These are phyloP conservation scores for Aphrophora alni DNA, from an alignment of 2,888 invertebrate species.

Conservation along the genomic window DNA sequence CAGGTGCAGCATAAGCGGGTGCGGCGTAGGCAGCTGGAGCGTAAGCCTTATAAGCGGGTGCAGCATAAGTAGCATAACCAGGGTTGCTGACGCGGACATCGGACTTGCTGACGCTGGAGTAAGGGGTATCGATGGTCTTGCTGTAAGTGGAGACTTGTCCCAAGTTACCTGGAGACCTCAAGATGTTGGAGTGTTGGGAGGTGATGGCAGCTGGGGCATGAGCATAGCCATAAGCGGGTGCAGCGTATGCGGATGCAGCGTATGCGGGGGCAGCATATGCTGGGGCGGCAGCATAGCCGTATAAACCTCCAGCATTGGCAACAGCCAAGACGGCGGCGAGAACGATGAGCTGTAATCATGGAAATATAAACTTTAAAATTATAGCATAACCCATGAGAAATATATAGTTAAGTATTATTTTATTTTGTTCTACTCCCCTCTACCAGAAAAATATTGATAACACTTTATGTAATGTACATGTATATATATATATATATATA, in stretches of 20 bases:
- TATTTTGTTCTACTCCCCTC: no score
- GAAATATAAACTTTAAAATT: neutral
- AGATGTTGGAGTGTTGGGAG: slow-evolving; percentile 66
- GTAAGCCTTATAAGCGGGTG: slow-evolving; percentile 59
- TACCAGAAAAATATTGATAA: no score
- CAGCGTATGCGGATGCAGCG: slow-evolving; percentile 36
- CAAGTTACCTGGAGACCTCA: slow-evolving; percentile 69
- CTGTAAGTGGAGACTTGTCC: slow-evolving; percentile 70
- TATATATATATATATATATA: no score
- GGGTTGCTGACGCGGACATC: slow-evolving; percentile 41
- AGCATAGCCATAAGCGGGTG: neutral
- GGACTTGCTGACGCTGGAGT: slow-evolving; percentile 58
- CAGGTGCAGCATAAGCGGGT: slow-evolving; percentile 63
- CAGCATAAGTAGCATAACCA: slow-evolving; percentile 62
- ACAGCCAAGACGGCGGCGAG: slow-evolving; percentile 43
- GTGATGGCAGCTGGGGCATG: slow-evolving; percentile 57
- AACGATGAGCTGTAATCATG: slow-evolving; percentile 26
- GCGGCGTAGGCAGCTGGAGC: slow-evolving; percentile 48
- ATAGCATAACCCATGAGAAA: no score
- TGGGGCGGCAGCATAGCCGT: slow-evolving; percentile 47
- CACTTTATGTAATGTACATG: no score
- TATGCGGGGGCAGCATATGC: slow-evolving; percentile 35
- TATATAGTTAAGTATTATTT: no score
- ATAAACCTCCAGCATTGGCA: slow-evolving; percentile 31
- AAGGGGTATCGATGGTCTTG: slow-evolving; percentile 73